A percentile compares a stretch with the other conserved stretches of the same genome.
Evolutionary conservation across 2,113 vertebrate species (phyloP).

Genomic region (Odocoileus virginianus): DNA sequence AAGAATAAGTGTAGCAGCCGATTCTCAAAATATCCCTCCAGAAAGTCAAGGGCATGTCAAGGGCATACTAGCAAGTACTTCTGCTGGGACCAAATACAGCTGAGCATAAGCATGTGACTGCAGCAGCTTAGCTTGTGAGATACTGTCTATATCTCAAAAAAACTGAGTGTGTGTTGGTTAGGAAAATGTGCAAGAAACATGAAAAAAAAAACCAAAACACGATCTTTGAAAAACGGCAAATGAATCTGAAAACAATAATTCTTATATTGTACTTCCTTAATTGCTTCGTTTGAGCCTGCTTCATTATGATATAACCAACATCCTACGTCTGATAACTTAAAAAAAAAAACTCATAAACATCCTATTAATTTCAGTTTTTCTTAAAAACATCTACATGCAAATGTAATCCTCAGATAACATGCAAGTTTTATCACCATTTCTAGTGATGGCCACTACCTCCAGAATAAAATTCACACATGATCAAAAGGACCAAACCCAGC

Average conservation of each 20-base stretch:
- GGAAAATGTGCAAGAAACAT: not conserved
- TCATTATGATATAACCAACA: not conserved
- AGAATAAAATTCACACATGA: not conserved
- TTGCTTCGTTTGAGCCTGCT: not conserved
- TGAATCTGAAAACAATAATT: not conserved
- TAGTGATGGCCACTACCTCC: not conserved
- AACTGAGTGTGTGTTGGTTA: not conserved
- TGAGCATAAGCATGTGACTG: not conserved
- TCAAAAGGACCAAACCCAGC: rapidly evolving
- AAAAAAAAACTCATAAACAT: not conserved
- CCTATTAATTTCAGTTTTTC: not conserved
- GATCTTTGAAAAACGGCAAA: not conserved
- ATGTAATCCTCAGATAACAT: not conserved
- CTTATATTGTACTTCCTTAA: not conserved
- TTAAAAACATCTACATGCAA: not conserved
- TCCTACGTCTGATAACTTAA: too few species aligned
- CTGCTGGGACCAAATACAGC: not conserved
- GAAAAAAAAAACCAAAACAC: not conserved
- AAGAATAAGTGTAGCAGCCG: not conserved
- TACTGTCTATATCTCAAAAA: not conserved
- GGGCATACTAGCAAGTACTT: not conserved
- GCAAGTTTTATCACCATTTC: not conserved
- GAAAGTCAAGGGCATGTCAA: not conserved
- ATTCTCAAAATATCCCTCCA: not conserved
- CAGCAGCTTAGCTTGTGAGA: not conserved